phyloP scores from a whole-genome alignment of 2,797 vertebrate species.

The Cygnus olor region DNA sequence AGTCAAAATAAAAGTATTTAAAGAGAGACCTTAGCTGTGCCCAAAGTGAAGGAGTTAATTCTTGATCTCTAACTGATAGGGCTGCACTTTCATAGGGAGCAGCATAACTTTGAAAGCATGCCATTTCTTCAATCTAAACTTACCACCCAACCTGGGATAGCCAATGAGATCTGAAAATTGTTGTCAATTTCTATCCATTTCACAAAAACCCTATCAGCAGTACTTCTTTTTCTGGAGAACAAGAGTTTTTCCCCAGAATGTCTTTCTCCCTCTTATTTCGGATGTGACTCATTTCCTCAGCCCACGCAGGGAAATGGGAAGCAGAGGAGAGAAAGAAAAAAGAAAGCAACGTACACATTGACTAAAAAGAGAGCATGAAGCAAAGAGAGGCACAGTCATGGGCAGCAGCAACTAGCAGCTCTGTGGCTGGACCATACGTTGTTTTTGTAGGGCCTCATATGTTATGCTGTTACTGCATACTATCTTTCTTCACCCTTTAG shows the following conservation, averaged over 20 bases:
- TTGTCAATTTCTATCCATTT: background rate
- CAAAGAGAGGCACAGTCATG: background rate
- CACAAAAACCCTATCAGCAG: background rate
- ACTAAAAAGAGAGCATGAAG: background rate
- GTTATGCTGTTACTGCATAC: accelerated
- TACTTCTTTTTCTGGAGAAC: background rate
- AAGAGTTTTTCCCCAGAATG: background rate
- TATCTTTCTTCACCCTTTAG: accelerated
- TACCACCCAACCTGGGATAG: background rate
- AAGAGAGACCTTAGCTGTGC: background rate
- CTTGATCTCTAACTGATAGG: no score
- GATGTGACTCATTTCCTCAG: constrained; percentile 38
- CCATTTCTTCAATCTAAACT: background rate
- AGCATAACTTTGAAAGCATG: background rate
- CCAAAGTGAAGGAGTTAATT: background rate
- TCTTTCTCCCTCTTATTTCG: background rate
- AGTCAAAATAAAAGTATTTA: constrained; percentile 22
- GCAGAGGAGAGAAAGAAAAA: background rate
- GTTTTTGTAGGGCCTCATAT: background rate
- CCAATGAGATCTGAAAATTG: background rate
- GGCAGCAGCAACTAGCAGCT: background rate
- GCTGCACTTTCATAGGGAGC: background rate
- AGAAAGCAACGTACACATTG: background rate
- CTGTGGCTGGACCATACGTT: accelerated
- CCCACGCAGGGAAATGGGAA: background rate